Percentiles rank a stretch among this genome's conserved stretches.
phyloP scores from a whole-genome alignment of 92 coral and sea anemone genomes.

The Actinostola sp. region DNA sequence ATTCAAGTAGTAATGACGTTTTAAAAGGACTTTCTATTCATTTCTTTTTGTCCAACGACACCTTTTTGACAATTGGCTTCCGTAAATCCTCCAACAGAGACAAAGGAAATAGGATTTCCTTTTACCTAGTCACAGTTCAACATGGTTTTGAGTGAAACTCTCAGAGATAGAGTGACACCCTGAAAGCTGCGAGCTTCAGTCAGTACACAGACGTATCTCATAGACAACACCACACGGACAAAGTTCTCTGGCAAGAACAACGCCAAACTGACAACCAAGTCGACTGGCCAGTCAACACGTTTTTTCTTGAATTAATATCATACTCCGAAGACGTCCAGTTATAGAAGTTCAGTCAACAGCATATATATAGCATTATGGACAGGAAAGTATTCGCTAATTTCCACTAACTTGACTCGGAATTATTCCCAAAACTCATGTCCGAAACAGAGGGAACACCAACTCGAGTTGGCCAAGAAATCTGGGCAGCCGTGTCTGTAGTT shows the following conservation, averaged over 20 bases:
- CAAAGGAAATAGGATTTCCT: slow-evolving; percentile 23
- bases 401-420: background rate
- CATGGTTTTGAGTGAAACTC: background rate
- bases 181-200: no score
- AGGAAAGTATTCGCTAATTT: no score
- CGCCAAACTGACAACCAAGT: no score
- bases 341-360: no score
- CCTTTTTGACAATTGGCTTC: slow-evolving; percentile 13
- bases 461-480: slow-evolving; percentile 67
- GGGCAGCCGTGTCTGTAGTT: slow-evolving; percentile 88
- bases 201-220: no score
- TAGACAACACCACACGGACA: no score
- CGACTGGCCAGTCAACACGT: no score
- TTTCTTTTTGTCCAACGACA: slow-evolving; percentile 1
- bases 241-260: no score
- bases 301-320: no score
- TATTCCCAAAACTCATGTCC: slow-evolving; percentile 46
- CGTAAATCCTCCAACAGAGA: slow-evolving; percentile 20
- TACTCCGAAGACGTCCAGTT: no score
- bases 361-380: no score
- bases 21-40: background rate
- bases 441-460: slow-evolving; percentile 51
- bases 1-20: slow-evolving; percentile 9
- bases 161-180: background rate
- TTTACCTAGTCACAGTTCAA: background rate